Base-by-base conservation (phyloP, 2,113 vertebrate genomes). In the Spilogale gracilis region DNA sequence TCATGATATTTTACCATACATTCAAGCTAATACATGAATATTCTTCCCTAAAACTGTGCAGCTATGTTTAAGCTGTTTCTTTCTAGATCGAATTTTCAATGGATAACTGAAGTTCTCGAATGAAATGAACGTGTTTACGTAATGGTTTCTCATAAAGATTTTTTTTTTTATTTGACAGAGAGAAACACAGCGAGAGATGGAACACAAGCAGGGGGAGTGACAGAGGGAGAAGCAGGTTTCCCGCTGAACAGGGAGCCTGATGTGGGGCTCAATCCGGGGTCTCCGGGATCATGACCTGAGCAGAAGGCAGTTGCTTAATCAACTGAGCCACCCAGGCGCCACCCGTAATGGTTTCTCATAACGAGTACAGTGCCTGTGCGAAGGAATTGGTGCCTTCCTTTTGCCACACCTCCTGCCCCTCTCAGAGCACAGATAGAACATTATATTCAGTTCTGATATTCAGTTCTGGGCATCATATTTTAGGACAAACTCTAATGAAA, bases 401-500 rank as follows among this genome's bases (percentile, higher is more conserved):
- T 58, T 67, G 27, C 18, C 32, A 52, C 16, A 3, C 12, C 23
- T n/a, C 11, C 38, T 9, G 54, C 12, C 6, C 60, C 30, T 56
- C 60, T 52, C 48, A 94, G 61, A 61, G 30, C 54, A 79, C 25
- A 67, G 16, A 54, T 61, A 23, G 61, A 78, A 2, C 5, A n/a
- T 65, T 58, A 4, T 16, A 1, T 16, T 61, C 52, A 52, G 58
- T 73, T 83, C 54, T 82, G 52, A 7, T 18, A 6, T 18, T 61
- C 58, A 67, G 32, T 74, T 80, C 54, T 82, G 43, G 67, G 25
- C 20, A 74, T 67, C 73, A 50, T 32, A 91, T 91, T 73, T 95
- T 78, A 93, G 23, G 43, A 89, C 14, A 95, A 67, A 74, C 30
- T 58, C 45, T 80, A 94, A 86, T 38, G 21, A 86, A 83, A 71